phyloP scores from a whole-genome alignment of 2,797 vertebrate species.

The Onychomys leucogaster region DNA sequence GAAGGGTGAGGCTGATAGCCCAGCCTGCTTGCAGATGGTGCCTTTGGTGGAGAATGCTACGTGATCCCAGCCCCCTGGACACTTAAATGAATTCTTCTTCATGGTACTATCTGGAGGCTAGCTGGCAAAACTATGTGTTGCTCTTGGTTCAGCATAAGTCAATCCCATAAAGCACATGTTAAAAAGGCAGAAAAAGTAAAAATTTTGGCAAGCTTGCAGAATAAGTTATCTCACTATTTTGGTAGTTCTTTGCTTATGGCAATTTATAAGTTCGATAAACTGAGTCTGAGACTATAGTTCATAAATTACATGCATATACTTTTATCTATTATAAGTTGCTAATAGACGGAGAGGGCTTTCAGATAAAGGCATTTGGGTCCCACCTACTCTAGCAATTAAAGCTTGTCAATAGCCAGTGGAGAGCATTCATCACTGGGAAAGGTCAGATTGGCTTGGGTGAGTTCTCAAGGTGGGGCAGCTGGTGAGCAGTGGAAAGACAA shows the following conservation, averaged over 20 bases:
- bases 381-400: neutral
- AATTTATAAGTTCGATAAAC: neutral
- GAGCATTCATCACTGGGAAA: neutral
- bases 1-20: neutral
- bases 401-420: neutral
- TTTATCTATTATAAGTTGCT: neutral
- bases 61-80: neutral
- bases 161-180: neutral
- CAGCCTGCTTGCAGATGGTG: neutral
- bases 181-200: neutral
- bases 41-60: neutral
- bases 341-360: neutral
- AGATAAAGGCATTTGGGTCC: neutral
- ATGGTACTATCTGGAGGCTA: neutral
- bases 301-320: neutral
- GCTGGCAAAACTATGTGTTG: neutral
- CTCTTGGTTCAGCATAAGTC: neutral
- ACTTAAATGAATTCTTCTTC: neutral
- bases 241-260: neutral
- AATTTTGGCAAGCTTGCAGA: neutral
- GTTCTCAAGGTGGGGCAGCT: neutral
- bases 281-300: neutral
- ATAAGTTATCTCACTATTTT: neutral
- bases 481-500: neutral
- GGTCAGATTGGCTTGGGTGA: neutral